These are phyloP conservation scores for Argopecten irradians DNA, from an alignment of 1,140 invertebrate species.

Conservation along the genomic window DNA sequence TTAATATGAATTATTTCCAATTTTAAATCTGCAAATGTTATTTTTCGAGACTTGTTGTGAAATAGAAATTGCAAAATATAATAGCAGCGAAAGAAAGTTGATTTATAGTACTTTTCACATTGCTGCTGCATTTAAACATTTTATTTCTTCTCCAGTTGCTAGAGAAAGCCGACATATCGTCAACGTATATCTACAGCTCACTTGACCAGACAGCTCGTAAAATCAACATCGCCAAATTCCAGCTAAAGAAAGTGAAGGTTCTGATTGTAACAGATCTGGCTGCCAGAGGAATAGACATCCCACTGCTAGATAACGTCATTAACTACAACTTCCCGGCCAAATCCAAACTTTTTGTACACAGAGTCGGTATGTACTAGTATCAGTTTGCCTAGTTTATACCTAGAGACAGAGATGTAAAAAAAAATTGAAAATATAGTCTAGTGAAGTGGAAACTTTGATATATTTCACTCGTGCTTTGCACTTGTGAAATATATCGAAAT, in stretches of 20 bases:
- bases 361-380: constrained; percentile 88
- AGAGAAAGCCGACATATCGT: constrained; percentile 86
- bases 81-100: too few relatives aligned
- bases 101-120: neutral
- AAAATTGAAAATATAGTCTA: too few relatives aligned
- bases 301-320: constrained; percentile 96
- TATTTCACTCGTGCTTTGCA: too few relatives aligned
- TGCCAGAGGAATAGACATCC: constrained; percentile 97
- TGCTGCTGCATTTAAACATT: neutral
- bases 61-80: too few relatives aligned
- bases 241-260: constrained; percentile 80
- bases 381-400: too few relatives aligned
- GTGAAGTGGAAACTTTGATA: too few relatives aligned
- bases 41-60: too few relatives aligned
- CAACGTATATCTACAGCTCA: constrained; percentile 95
- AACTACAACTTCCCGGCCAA: constrained; percentile 99
- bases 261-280: constrained; percentile 98
- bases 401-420: too few relatives aligned
- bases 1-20: too few relatives aligned
- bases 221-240: constrained; percentile 96
- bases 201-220: constrained; percentile 96
- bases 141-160: constrained; percentile 83
- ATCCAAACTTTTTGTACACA: constrained; percentile 97
- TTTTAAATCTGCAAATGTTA: too few relatives aligned
- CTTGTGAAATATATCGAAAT: too few relatives aligned